Evolutionary conservation across 2,888 invertebrate genomes (phyloP).

Genomic region (Agrotis ipsilon): DNA sequence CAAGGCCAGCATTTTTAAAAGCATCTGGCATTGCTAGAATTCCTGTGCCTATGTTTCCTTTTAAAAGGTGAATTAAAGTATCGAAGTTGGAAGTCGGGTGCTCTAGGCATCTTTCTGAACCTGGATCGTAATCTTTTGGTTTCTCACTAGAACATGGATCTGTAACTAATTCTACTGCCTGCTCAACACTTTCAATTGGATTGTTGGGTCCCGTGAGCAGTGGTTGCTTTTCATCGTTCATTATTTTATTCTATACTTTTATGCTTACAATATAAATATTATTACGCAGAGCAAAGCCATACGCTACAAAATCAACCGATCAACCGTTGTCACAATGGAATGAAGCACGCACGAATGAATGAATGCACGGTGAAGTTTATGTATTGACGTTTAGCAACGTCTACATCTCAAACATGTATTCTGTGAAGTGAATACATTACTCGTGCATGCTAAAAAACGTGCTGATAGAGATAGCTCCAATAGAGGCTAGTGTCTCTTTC

Average conservation of each 20-base stretch:
- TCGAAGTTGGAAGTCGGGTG: conserved; percentile 96
- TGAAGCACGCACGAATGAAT: conserved; percentile 2
- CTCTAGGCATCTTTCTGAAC: conserved; percentile 93
- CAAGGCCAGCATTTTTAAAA: conserved; percentile 97
- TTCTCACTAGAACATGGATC: conserved; percentile 76
- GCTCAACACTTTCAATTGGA: conserved; percentile 79
- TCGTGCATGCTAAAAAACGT: no score
- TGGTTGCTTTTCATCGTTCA: conserved; percentile 94
- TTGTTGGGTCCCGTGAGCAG: conserved; percentile 89
- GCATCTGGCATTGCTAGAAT: conserved; percentile 99
- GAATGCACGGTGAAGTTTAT: no score
- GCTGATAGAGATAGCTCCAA: no score
- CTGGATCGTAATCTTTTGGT: conserved; percentile 90
- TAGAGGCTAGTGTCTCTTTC: no score
- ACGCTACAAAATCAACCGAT: conserved; percentile 56
- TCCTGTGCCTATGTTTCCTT: conserved; percentile 97
- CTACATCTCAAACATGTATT: no score
- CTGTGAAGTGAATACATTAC: no score
- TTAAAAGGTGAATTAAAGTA: conserved; percentile 94
- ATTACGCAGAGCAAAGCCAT: conserved; percentile 64
- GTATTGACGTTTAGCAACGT: no score
- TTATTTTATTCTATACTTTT: conserved; percentile 75
- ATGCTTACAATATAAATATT: conserved; percentile 64
- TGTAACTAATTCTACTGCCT: conserved; percentile 80
- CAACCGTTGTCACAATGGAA: conserved; percentile 54